Evolutionary conservation across 2,888 invertebrate species (phyloP), one percentile per base, ranked within the genome.

Genomic region (Flexamia atlantica): DNA sequence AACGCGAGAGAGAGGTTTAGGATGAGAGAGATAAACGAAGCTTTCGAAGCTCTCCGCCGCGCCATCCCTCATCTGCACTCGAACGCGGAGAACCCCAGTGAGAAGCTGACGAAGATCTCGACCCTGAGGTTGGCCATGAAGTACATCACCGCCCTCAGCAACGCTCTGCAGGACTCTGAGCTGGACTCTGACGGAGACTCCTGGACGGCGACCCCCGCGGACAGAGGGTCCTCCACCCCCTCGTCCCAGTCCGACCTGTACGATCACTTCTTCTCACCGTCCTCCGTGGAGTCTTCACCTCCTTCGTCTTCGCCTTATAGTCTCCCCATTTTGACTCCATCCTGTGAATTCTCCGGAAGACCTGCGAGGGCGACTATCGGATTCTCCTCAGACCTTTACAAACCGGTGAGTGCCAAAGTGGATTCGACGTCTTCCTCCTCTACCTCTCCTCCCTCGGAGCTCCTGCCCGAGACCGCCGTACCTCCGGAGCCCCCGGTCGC

Each of bases 1-100:
- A 97, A 97, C 91, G 96, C 97, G 0, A 91, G 97, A 40, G 97
- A 97, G 89, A 90, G 97, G 36, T 95, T 94, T 87, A 93, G 97
- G 83, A 97, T 97, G 97, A 92, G 95, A 80, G 97, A 97, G 89
- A 97, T 97, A 87, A 97, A 97, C 90, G 92, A 93, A 85, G 97
- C 97, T 0, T 97, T 97, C 90, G 97, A 97, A 89, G 93, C 94
- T 0, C 91, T 97, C 7, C 92, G 97, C 30, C 92, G 93, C 20
- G 95, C 95, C 32, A 95, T 97, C 20, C 97, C 97, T n/a, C 84
- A 84, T 57, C 92, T 84, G 12, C 57, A 64, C 97, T 36, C 92
- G 97, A 84, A 81, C 50, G 85, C 80, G 84, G 85, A 85, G 9
- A 85, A 87, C 87, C 84, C 87, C 57, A 94, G 94, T 89, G 96